Evolutionary conservation across 2,797 vertebrate genomes (phyloP), one percentile per base, ranked within the genome.

Genomic region (Molossus alvarezi): DNA sequence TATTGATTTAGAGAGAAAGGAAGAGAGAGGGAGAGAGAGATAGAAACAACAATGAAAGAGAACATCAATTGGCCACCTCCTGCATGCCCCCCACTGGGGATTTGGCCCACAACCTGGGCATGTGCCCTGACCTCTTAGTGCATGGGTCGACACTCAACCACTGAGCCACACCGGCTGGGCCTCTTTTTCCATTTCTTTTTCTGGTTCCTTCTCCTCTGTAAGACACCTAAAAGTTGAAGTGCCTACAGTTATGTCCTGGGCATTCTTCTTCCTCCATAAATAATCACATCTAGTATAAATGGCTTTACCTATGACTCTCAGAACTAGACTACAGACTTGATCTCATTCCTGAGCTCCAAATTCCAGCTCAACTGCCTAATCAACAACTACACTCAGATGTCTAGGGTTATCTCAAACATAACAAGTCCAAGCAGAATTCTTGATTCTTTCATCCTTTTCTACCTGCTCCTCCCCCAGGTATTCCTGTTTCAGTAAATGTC

Each of bases 141-240:
- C 33, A 33, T 33, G 33, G 33, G 33, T 33, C 33, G 33, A 33
- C 33, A 33, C 33, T 33, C 33, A 33, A 33, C 33, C 33, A 33
- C 33, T 33, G 33, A 33, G 33, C 33, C 33, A 33, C 33, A 33
- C 33, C 33, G 33, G 33, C 33, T 33, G 33, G 3, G 33, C 33
- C 33, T 33, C 33, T 80, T 72, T 94, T 81, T 60, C 41, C 51
- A 57, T 80, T 80, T 94, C 57, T 88, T 91, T 80, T 73, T 48
- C 57, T 80, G 57, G n/a, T 15, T 79, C n/a, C 80, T 88, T 51
- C 14, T 73, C 25, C 57, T 69, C 67, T 86, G 33, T 48, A 75
- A 94, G 41, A 62, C 37, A 88, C 33, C n/a, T 96, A 84, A 48
- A 94, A 91, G 64, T n/a, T 33, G 53, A 86, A 65, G 71, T 53